These are phyloP conservation scores for Perizoma flavofasciatum DNA, from an alignment of 2,888 invertebrate species.

Conservation along the genomic window DNA sequence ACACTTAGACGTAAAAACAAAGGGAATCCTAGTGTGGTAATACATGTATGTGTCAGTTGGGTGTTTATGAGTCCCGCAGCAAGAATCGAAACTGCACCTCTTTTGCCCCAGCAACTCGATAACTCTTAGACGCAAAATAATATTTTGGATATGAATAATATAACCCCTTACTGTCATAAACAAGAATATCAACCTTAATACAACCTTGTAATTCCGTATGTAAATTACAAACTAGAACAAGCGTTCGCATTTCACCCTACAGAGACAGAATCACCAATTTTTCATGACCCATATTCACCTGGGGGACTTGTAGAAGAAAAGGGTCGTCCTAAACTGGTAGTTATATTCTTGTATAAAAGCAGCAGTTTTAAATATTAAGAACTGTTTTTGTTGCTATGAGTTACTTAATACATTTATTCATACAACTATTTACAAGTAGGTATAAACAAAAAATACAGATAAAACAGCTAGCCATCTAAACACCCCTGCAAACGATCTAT, in stretches of 20 bases:
- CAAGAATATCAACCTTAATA: slow-evolving; percentile 70
- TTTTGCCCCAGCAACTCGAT: too few relatives aligned
- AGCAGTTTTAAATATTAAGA: slow-evolving; percentile 75
- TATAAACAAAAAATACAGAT: too few relatives aligned
- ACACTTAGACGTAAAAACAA: too few relatives aligned
- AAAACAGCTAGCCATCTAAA: too few relatives aligned
- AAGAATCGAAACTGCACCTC: too few relatives aligned
- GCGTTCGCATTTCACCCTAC: slow-evolving; percentile 71
- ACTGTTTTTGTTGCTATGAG: slow-evolving; percentile 40
- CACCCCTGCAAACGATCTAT: too few relatives aligned
- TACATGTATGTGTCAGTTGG: too few relatives aligned
- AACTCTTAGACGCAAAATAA: slow-evolving; percentile 27
- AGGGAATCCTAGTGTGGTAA: too few relatives aligned
- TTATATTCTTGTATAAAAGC: slow-evolving; percentile 60
- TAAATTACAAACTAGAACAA: slow-evolving; percentile 78
- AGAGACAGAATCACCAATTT: slow-evolving; percentile 56
- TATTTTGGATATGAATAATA: slow-evolving; percentile 31
- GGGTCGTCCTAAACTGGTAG: slow-evolving; percentile 46
- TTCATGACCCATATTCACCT: slow-evolving; percentile 43
- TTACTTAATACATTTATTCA: too few relatives aligned
- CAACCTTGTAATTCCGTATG: slow-evolving; percentile 79
- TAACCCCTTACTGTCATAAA: slow-evolving; percentile 55
- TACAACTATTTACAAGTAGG: too few relatives aligned
- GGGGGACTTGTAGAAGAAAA: slow-evolving; percentile 36
- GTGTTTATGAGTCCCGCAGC: too few relatives aligned